phyloP scores from a whole-genome alignment of 2,888 invertebrate species.

The Poecilobothrus nobilitatus region DNA sequence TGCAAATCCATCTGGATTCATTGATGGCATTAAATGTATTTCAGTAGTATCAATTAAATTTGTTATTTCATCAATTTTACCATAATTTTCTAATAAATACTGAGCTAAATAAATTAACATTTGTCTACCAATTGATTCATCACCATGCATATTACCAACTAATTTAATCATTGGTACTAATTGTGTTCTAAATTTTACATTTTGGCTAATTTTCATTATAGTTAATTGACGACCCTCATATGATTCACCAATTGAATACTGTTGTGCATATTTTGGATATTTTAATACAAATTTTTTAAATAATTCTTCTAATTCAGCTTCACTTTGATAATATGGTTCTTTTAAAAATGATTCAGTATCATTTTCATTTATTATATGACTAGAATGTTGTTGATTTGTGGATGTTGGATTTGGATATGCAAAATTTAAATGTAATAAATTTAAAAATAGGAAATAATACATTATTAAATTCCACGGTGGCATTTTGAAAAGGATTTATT shows the following conservation, averaged over 20 bases:
- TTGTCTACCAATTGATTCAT: conserved; percentile 81
- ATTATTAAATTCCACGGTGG: conserved; percentile 7
- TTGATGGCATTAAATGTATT: conserved; percentile 89
- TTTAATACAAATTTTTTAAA: conserved; percentile 52
- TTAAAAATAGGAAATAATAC: background rate
- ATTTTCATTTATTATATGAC: background rate
- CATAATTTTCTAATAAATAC: conserved; percentile 66
- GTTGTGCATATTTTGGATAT: conserved; percentile 60
- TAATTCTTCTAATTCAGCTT: conserved; percentile 58
- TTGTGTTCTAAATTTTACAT: conserved; percentile 47
- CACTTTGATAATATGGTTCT: conserved; percentile 56
- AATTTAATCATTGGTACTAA: conserved; percentile 83
- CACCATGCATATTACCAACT: conserved; percentile 93
- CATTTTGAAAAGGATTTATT: background rate
- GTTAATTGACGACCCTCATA: conserved; percentile 70
- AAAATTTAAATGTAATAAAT: background rate
- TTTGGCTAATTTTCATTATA: conserved; percentile 59
- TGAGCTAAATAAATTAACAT: conserved; percentile 72
- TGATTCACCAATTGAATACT: conserved; percentile 74
- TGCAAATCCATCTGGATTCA: conserved; percentile 96
- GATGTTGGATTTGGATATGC: conserved; percentile 1
- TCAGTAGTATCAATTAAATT: conserved; percentile 63
- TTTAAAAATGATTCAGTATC: conserved; percentile 47
- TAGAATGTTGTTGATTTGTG: background rate
- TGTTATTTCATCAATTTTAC: conserved; percentile 7